Base-by-base conservation (phyloP, 2,888 invertebrate genomes). In the Leucophora obtusa region DNA sequence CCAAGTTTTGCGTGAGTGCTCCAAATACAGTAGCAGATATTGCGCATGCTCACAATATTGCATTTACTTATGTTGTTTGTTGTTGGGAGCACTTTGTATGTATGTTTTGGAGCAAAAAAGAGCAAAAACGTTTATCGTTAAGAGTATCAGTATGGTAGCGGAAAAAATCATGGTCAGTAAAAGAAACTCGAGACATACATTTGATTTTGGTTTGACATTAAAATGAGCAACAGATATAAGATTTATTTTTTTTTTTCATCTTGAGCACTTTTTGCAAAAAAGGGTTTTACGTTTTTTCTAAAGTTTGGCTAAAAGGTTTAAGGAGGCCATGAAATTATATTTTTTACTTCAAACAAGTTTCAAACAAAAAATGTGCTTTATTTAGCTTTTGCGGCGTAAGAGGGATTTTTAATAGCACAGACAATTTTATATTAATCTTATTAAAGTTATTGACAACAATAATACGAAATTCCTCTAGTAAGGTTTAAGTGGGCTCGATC, bases 41-140 rank as follows among this genome's bases (percentile, higher is more conserved):
- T 77, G 77, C 81, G 77, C 81, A 66, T 70, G 81, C 70, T 81
- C 70, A 70, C 62, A 65, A n/a, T 47, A n/a, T n/a, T 47, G 43
- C 43, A 47, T 14, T 47, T 5, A 47, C 14, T 47, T 38, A 38
- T 47, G 43, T 43, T 14, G 18, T 11, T 59, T 59, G 38, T 15
- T 33, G 24, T 54, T 56, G 24, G 43, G 53, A 47, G 43, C n/a
- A n/a, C 14, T 47, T 47, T 47, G 11, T 38, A 7, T 47, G 43
- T 47, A 1, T 47, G n/a, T 47, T 38, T 14, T 10, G 38, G 11
- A 11, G 38, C 14, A 47, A n/a, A 47, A 47, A 47, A 47, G 43
- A 47, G 43, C 43, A 47, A 47, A 47, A 47, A 47, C 35, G 14
- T 1, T 47, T 6, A 3, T 11, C 5, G 0, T 47, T 47, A 47